A percentile compares a stretch with the other conserved stretches of the same genome.
These are phyloP conservation scores for Tamandua tetradactyla DNA, from an alignment of 2,797 vertebrate genomes.

Conservation along the genomic window DNA sequence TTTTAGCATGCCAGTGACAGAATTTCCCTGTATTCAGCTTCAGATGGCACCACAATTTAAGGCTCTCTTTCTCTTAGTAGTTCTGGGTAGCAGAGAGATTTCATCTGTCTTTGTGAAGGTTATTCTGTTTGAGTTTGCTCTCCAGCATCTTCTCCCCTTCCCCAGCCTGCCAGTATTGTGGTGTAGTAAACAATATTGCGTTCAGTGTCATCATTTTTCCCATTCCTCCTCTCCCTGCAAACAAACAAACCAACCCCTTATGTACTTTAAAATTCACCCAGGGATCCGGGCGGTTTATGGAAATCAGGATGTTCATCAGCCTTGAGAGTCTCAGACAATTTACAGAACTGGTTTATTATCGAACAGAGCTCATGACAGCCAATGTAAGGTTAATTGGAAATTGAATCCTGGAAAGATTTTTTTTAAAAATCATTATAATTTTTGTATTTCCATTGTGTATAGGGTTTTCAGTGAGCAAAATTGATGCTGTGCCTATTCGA, in stretches of 20 bases:
- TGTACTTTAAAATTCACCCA: neutral
- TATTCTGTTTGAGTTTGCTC: neutral
- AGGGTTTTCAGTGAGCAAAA: neutral
- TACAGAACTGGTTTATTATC: neutral
- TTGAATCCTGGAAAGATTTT: neutral
- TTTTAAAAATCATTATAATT: too few relatives aligned
- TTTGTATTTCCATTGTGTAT: neutral
- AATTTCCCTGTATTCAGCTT: neutral
- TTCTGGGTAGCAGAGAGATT: neutral
- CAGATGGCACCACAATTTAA: neutral
- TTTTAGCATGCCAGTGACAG: neutral
- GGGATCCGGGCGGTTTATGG: neutral
- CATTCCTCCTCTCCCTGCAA: too few relatives aligned
- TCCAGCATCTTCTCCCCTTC: neutral
- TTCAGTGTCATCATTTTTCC: neutral
- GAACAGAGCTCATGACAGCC: neutral
- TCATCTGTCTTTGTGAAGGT: neutral
- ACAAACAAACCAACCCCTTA: neutral
- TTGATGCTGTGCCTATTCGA: neutral
- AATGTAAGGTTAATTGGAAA: neutral
- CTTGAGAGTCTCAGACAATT: neutral
- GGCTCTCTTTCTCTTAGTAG: neutral
- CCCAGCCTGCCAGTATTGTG: neutral
- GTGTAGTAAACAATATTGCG: neutral
- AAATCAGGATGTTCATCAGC: neutral